Percentiles rank a stretch among this genome's conserved stretches.
Evolutionary conservation across 2,888 invertebrate species (phyloP).

Genomic region (Papilio demoleus): DNA sequence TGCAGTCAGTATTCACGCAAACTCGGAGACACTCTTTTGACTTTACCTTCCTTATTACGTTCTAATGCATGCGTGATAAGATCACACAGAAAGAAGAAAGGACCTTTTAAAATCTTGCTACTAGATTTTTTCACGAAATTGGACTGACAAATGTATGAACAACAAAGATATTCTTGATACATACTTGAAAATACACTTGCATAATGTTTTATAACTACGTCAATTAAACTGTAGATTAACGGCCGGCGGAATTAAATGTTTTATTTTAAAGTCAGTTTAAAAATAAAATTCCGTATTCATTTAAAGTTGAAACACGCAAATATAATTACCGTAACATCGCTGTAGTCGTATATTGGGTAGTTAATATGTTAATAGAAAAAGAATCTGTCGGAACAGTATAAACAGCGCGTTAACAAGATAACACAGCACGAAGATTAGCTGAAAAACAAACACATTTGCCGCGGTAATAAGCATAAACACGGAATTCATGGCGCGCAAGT

Average conservation of each 20-base stretch:
- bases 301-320: slow-evolving; percentile 13
- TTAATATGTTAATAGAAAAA: slow-evolving; percentile 41
- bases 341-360: slow-evolving; percentile 1
- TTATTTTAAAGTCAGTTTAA: neutral
- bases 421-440: slow-evolving; percentile 52
- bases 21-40: slow-evolving; percentile 7
- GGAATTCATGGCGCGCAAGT: slow-evolving; percentile 68
- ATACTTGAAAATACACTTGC: neutral
- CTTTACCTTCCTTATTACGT: slow-evolving; percentile 18
- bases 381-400: slow-evolving; percentile 41
- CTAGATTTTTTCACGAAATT: slow-evolving; percentile 10
- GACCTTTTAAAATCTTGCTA: slow-evolving; percentile 2
- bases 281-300: slow-evolving; percentile 1
- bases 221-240: neutral
- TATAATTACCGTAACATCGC: slow-evolving; percentile 1
- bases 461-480: slow-evolving; percentile 66
- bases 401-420: slow-evolving; percentile 43
- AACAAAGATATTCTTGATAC: neutral
- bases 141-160: neutral
- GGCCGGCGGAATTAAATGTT: neutral
- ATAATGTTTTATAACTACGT: neutral
- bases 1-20: slow-evolving; percentile 5
- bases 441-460: slow-evolving; percentile 61
- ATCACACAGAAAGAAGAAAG: slow-evolving; percentile 7
- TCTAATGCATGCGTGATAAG: slow-evolving; percentile 24